Base-by-base conservation (phyloP, 2,888 invertebrate species). In the Microctonus brassicae region DNA sequence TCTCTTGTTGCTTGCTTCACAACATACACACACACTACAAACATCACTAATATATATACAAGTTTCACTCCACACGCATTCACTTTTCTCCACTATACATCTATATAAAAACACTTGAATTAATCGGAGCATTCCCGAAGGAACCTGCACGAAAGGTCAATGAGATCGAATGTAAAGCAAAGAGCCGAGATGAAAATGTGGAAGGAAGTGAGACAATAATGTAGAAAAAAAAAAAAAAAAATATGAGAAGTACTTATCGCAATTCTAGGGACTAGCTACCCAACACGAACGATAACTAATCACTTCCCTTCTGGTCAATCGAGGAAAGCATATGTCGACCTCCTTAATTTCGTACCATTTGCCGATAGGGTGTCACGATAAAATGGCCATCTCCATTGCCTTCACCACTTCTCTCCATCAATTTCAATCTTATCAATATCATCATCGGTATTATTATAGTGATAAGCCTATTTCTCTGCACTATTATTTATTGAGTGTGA, bases 31-130 rank as follows among this genome's bases (percentile, higher is more conserved):
- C 57, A 3, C 7, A 7, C 7, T 29, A 29, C 29, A 29, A 5
- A 29, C 29, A 29, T 29, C 3, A 3, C 3, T 17, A 47, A 47
- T 7, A 47, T 47, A 17, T 7, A 47, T n/a, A 47, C 17, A 47
- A 17, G 47, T 7, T 47, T 47, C 17, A 47, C 47, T 47, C 17
- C 7, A 47, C 17, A 47, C 17, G 17, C 47, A 4, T 17, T 47
- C 17, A 6, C 39, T 65, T 57, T 24, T 64, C 76, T 74, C 73
- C 65, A 61, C 68, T 57, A 70, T 71, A 66, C 74, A 77, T n/a
- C n/a, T n/a, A 83, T 79, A 81, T 80, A 85, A 86, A 86, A 86
- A 86, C 86, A 86, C 85, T 87, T 84, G 85, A 87, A 87, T 87
- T 87, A 86, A 87, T 87, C 86, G 85, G 79, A 73, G 77, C 76